Evolutionary conservation across 2,888 invertebrate genomes (phyloP), one percentile per base, ranked within the genome.

Genomic region (Hartigia nigra): DNA sequence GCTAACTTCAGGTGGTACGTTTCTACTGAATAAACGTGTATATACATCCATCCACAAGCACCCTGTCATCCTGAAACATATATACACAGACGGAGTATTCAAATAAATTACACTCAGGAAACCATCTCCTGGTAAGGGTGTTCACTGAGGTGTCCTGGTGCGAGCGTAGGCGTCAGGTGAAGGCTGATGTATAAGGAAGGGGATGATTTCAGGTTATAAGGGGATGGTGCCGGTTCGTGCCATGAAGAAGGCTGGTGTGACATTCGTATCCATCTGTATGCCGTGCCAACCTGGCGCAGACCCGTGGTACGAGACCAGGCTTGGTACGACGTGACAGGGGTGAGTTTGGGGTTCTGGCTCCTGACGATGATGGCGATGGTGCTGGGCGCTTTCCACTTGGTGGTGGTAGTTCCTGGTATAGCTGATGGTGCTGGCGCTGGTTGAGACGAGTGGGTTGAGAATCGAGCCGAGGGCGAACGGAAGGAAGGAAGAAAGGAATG

Each of bases 231-330:
- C 32, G 31, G 72, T 72, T 72, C 72, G 72, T 72, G 31, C 72
- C 72, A 32, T 34, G 35, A 74, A 76, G 77, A 74, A 72, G 74
- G 34, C 77, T 79, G 79, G 78, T 79, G 81, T 82, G 82, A 84
- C 84, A 84, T 84, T 82, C 84, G 82, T 84, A 84, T 84, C 82
- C 84, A 84, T 84, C 80, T 81, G 82, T 81, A 82, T 79, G 78
- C 35, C 75, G 78, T 37, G 84, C 79, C 83, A 78, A 83, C 79
- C 81, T 82, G 81, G 79, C 81, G 84, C 78, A 76, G 79, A 77
- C 77, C 78, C 77, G 76, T 79, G 78, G 79, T 78, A 74, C 72
- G 72, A 79, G 82, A 80, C 77, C 77, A 76, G 80, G 77, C 81
- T 74, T 76, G 79, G 78, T 82, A 81, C 78, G 79, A 84, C 81